Base-by-base conservation (phyloP, 2,888 invertebrate species). In the Dyspetes luteomarginatus region DNA sequence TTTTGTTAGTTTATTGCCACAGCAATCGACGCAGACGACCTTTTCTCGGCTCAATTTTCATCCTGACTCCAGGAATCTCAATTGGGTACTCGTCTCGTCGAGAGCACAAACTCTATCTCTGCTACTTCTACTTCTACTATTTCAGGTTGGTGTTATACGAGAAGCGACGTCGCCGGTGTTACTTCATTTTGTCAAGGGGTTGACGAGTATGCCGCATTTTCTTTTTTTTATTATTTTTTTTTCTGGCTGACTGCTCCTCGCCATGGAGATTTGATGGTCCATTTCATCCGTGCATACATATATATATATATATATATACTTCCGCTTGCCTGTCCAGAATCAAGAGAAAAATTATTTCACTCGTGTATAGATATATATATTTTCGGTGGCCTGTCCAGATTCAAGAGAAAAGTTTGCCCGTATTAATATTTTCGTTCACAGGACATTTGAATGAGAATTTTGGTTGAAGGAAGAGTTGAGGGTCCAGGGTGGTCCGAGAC, bases 21-120 rank as follows among this genome's bases (percentile, higher is more conserved):
- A 67, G 81, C 83, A 81, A 79, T 84, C 82, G 83, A 83, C 81
- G 74, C 77, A 36, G 73, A 74, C 78, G 76, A 79, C 79, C 75
- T 78, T 69, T 77, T 65, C 77, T 74, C 74, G 69, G 74, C 81
- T 81, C 78, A 78, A 81, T 81, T 81, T n/a, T 78, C 65, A 77
- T 41, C 58, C 73, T 73, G 58, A 41, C 65, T 64, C 75, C 71
- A 58, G 81, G 83, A 82, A 78, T 76, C 81, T 85, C 76, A 77
- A 85, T 81, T 75, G 78, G 64, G 78, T 82, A 60, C 74, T 72
- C 82, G 77, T 79, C 82, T 67, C 72, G 82, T 71, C 72, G 71
- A 74, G 77, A 82, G 69, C 50, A 69, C 17, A 43, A 52, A 19
- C 22, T 24, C 50, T 52, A 41, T n/a, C n/a, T n/a, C 36, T 36